A percentile compares a stretch with the other conserved stretches of the same genome.
Evolutionary conservation across 1,140 invertebrate species (phyloP).

Genomic region (Conus ventricosus): DNA sequence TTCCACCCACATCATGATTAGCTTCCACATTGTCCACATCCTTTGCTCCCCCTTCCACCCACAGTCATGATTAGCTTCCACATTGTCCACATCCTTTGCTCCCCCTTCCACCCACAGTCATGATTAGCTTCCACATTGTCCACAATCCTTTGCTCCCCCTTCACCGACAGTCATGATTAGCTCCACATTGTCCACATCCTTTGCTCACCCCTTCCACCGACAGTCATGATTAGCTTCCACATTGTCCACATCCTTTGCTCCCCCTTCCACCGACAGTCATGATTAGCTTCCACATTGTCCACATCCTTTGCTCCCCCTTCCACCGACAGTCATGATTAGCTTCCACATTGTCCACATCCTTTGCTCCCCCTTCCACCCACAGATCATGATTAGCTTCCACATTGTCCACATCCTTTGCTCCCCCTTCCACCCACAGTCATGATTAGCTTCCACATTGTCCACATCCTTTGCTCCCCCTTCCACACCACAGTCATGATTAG

Average conservation of each 20-base stretch:
- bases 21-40: no score
- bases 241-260: not conserved
- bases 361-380: conserved; percentile 23
- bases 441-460: no score
- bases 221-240: no score
- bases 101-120: conserved; percentile 7
- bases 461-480: conserved; percentile 24
- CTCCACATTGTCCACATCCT: no score
- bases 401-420: not conserved
- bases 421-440: conserved; percentile 1
- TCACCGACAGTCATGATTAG: not conserved
- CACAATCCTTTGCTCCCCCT: conserved; percentile 22
- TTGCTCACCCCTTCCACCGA: conserved; percentile 24
- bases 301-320: conserved; percentile 24
- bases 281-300: no score
- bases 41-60: conserved; percentile 25
- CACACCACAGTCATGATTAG: no score
- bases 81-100: not conserved
- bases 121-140: no score
- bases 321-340: no score
- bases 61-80: no score
- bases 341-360: no score
- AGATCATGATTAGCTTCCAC: no score
- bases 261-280: not conserved
- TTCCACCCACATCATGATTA: not conserved